A percentile compares a stretch with the other conserved stretches of the same genome.
phyloP scores from a whole-genome alignment of 2,888 invertebrate species.

The Stenodera caucasica region DNA sequence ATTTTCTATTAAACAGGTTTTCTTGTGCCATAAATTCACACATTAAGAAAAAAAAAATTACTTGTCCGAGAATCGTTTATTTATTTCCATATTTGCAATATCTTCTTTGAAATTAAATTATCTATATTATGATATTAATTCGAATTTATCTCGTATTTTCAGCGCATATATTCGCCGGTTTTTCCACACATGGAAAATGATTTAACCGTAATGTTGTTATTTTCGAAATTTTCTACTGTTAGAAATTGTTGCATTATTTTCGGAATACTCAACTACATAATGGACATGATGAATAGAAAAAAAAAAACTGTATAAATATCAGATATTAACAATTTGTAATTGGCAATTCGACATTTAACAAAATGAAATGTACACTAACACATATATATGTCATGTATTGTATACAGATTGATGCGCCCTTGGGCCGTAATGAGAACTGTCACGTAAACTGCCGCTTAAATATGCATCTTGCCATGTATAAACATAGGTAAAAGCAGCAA shows the following conservation, averaged over 20 bases:
- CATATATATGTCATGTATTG: not conserved
- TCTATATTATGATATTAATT: not conserved
- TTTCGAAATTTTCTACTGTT: not conserved
- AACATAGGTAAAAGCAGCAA: constrained; percentile 14
- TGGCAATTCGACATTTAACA: constrained; percentile 18
- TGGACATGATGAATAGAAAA: too few species aligned
- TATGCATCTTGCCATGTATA: constrained; percentile 11
- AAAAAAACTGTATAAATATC: constrained; percentile 22
- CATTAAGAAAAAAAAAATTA: not conserved
- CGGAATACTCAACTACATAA: too few species aligned
- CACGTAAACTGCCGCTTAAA: constrained; percentile 25
- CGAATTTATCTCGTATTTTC: not conserved
- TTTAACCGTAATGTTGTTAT: not conserved
- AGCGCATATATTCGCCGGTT: not conserved
- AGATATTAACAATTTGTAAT: constrained; percentile 21
- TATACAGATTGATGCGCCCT: constrained; percentile 24
- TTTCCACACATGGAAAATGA: not conserved
- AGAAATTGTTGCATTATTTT: not conserved
- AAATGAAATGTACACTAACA: constrained; percentile 4
- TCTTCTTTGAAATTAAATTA: constrained; percentile 1
- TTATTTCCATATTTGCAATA: not conserved
- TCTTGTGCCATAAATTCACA: not conserved
- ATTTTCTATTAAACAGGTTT: constrained; percentile 2
- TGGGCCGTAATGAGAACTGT: constrained; percentile 25
- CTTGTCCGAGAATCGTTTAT: not conserved